These are phyloP conservation scores for Enteromius anoplus DNA, from an alignment of 2,797 vertebrate genomes.

Conservation along the genomic window DNA sequence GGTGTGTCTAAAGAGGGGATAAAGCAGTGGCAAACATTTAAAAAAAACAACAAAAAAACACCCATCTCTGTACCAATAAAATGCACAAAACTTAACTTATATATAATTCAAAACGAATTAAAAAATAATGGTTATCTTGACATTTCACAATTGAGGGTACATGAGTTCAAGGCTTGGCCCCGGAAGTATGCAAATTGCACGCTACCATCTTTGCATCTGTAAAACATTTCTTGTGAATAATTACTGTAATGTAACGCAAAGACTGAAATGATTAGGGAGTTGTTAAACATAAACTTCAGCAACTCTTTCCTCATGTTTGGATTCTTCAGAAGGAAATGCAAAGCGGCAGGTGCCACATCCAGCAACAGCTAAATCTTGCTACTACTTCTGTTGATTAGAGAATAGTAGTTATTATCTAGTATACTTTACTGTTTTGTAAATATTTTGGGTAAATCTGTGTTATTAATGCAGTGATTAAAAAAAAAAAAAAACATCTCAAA, in stretches of 20 bases:
- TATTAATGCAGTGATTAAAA: neutral
- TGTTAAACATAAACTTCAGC: neutral
- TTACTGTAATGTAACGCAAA: neutral
- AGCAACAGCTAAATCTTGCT: neutral
- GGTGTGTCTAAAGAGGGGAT: no score
- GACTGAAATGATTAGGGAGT: neutral
- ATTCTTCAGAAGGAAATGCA: slow-evolving; percentile 23
- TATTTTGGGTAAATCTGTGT: neutral
- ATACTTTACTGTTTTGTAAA: neutral
- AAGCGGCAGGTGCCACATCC: neutral
- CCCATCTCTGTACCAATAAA: neutral
- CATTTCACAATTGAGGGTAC: neutral
- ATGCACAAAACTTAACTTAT: no score
- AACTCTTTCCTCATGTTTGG: neutral
- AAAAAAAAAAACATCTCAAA: neutral
- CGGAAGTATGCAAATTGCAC: neutral
- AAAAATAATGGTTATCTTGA: no score
- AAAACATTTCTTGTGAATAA: neutral
- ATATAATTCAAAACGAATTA: no score
- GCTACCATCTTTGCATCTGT: neutral
- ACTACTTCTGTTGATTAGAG: neutral
- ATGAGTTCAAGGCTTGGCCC: neutral
- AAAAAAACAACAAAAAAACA: no score
- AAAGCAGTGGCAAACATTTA: no score
- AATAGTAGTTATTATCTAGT: neutral